Conservation (phyloP, 2,113 vertebrate species). For the Siniperca chuatsi region DNA sequence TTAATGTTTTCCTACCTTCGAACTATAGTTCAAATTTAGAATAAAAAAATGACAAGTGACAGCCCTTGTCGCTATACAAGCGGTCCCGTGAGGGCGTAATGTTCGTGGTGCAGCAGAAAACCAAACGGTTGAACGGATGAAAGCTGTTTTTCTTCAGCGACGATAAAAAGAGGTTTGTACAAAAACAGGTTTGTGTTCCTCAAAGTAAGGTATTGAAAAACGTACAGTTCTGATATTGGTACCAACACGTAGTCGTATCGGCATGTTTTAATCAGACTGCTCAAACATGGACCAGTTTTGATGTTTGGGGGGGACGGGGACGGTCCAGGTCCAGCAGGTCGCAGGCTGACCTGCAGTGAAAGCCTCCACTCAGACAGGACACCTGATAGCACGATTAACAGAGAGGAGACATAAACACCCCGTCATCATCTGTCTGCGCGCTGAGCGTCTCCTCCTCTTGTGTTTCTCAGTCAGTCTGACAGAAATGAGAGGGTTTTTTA, state of each 20-base stretch:
- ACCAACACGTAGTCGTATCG: too few relatives aligned
- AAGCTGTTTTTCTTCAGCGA: too few relatives aligned
- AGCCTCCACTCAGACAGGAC: constrained; percentile 49
- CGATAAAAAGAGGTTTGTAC: too few relatives aligned
- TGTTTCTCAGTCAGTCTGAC: neutral
- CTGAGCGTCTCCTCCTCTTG: neutral
- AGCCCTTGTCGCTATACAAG: too few relatives aligned
- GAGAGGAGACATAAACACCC: constrained; percentile 47
- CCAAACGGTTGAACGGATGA: too few relatives aligned
- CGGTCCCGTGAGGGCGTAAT: too few relatives aligned
- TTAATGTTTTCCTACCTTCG: too few relatives aligned
- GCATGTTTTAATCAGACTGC: neutral
- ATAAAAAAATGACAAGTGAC: too few relatives aligned
- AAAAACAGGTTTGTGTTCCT: neutral
- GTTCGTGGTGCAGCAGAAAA: too few relatives aligned
- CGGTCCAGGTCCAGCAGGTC: neutral
- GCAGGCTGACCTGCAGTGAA: constrained; percentile 20
- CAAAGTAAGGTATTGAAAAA: neutral
- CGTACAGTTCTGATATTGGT: neutral
- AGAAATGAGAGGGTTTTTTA: neutral
- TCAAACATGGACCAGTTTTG: neutral
- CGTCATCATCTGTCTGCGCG: constrained; percentile 10
- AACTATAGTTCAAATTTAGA: too few relatives aligned
- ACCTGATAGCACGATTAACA: constrained; percentile 30
- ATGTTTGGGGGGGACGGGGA: neutral